phyloP scores from a whole-genome alignment of 2,888 invertebrate genomes.

The Anagyrus pseudococci region DNA sequence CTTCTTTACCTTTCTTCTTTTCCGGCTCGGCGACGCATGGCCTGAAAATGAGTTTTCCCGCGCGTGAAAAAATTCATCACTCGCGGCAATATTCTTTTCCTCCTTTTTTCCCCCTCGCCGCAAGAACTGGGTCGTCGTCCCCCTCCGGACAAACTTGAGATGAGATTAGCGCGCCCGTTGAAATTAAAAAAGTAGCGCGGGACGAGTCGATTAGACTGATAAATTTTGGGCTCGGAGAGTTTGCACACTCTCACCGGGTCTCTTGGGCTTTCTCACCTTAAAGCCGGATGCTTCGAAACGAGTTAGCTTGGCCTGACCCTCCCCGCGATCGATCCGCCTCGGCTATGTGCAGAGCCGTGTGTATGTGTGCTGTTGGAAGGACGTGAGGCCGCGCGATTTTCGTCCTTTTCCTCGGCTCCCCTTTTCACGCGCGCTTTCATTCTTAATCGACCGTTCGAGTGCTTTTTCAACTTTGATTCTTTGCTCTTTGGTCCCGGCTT shows the following conservation, averaged over 20 bases:
- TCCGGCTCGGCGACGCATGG: background rate
- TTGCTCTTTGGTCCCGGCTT: too few species aligned
- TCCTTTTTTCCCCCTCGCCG: background rate
- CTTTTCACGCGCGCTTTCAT: constrained; percentile 17
- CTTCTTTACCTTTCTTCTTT: background rate
- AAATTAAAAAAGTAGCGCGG: constrained; percentile 26
- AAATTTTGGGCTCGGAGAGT: constrained; percentile 17
- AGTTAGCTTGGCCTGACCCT: too few species aligned
- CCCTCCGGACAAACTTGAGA: background rate
- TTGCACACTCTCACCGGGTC: too few species aligned
- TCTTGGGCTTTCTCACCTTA: too few species aligned
- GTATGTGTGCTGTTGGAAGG: background rate
- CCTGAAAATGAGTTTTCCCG: constrained; percentile 19
- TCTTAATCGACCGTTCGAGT: constrained; percentile 7
- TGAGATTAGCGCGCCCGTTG: constrained; percentile 3
- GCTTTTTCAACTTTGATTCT: constrained; percentile 1
- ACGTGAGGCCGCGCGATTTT: constrained; percentile 6
- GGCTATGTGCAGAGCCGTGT: background rate
- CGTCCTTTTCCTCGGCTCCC: background rate
- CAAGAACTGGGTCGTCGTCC: background rate
- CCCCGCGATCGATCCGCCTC: constrained; percentile 6
- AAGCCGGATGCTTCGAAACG: too few species aligned
- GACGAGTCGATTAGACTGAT: constrained; percentile 29
- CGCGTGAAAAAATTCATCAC: constrained; percentile 26
- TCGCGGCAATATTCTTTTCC: too few species aligned